A percentile compares a stretch with the other conserved stretches of the same genome.
phyloP scores from a whole-genome alignment of 2,113 vertebrate species.

The Proterorhinus semilunaris region DNA sequence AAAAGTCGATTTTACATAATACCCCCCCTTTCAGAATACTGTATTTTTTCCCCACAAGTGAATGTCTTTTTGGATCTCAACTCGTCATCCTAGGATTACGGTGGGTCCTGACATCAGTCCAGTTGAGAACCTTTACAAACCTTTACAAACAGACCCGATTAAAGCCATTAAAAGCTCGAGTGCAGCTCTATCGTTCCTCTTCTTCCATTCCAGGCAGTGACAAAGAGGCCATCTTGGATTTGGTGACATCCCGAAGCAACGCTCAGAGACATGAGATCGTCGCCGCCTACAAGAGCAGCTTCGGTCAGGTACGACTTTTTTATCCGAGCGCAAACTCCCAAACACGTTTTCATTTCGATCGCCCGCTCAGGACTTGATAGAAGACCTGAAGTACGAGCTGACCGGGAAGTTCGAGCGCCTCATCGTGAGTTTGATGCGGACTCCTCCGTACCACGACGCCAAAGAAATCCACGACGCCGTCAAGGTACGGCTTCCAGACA shows the following conservation, averaged over 20 bases:
- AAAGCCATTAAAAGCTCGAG: too few relatives aligned
- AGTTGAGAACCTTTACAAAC: too few relatives aligned
- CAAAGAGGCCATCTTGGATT: conserved; percentile 92
- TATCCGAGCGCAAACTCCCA: neutral
- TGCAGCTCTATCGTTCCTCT: conserved; percentile 12
- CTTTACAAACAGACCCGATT: too few relatives aligned
- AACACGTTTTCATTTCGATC: neutral
- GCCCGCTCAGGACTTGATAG: conserved; percentile 86
- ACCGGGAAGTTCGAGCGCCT: conserved; percentile 95
- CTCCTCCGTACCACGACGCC: conserved; percentile 87
- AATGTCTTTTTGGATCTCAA: too few relatives aligned
- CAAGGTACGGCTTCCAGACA: conserved; percentile 72
- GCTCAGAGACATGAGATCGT: conserved; percentile 87
- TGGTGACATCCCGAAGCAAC: conserved; percentile 89
- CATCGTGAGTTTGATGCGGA: conserved; percentile 91
- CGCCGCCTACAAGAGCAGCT: conserved; percentile 88
- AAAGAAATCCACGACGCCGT: conserved; percentile 95
- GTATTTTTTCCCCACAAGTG: too few relatives aligned
- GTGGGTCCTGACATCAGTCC: too few relatives aligned
- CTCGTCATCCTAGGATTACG: too few relatives aligned
- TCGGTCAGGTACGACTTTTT: conserved; percentile 83
- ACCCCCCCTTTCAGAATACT: too few relatives aligned
- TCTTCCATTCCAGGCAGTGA: conserved; percentile 83
- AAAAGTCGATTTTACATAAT: too few relatives aligned
- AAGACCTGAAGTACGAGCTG: conserved; percentile 94